Evolutionary conservation across 2,888 invertebrate genomes (phyloP), one percentile per base, ranked within the genome.

Genomic region (Tribolium freemani): DNA sequence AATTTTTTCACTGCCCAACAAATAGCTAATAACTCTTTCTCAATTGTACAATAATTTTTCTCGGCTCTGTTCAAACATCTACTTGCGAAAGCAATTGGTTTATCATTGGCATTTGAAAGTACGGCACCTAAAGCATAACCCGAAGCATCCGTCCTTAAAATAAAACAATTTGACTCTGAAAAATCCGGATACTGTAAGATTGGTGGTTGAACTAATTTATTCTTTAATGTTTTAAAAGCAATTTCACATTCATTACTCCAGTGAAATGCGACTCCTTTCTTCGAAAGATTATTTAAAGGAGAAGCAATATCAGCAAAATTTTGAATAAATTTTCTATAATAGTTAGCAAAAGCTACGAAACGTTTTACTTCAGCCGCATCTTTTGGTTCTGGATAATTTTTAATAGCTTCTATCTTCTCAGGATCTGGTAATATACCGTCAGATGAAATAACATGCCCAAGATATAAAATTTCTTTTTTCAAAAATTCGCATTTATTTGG

Each of bases 1-100:
- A 78, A 81, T 53, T 79, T 61, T 20, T 66, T 78, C 4, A 80
- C 77, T 16, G 78, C 74, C 76, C 76, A 78, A 11, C 63, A 56
- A 48, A 80, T 76, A 1, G 79, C 80, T 48, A 80, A 45, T n/a
- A 74, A 63, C 58, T 76, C 76, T 38, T 76, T 76, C 60, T 70
- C 71, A 1, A 73, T 73, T 3, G 73, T 73, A 20, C 54, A 50
- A 53, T 72, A 72, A 38, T 56, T 63, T 45, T 63, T 67, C 66
- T 76, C 67, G 8, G 69, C 57, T 69, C 66, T 74, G 57, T 69
- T 74, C 8, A 75, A 46, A n/a, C 44, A 31, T 44, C 70, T 50
- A 56, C 67, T 67, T 11, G 57, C 68, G 45, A 68, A 75, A 4
- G 73, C 69, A 3, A 76, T 66, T n/a, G 76, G 76, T 31, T 21